Evolutionary conservation across 2,888 invertebrate species (phyloP).

Genomic region (Nephrotoma appendiculata): DNA sequence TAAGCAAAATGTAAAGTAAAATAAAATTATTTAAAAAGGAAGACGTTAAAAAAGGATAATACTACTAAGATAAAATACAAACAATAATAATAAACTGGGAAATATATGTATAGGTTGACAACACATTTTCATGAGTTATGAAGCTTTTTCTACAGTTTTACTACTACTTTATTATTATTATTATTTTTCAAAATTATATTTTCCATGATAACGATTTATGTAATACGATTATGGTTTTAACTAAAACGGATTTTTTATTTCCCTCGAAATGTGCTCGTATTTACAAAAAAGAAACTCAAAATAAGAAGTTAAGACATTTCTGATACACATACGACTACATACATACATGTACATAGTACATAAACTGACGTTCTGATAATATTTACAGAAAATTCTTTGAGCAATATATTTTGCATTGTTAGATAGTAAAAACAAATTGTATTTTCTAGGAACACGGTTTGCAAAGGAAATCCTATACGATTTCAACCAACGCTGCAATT

Average conservation of each 20-base stretch:
- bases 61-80: not conserved
- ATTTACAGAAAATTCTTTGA: no score
- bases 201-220: slow-evolving; percentile 1
- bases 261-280: not conserved
- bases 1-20: not conserved
- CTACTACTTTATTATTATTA: not conserved
- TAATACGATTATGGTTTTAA: slow-evolving; percentile 1
- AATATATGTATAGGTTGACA: not conserved
- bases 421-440: no score
- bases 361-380: no score
- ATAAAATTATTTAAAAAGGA: not conserved
- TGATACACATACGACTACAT: not conserved
- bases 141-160: not conserved
- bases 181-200: not conserved
- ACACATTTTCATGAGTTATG: not conserved
- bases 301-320: not conserved
- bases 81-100: not conserved
- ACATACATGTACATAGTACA: no score
- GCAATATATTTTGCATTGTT: no score
- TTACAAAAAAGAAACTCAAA: not conserved
- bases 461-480: no score
- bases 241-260: not conserved
- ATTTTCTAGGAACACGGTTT: no score
- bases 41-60: not conserved
- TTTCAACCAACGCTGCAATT: no score